Percentiles rank a stretch among this genome's conserved stretches.
Conservation (phyloP, 2,888 invertebrate species). For the Corythucha ciliata region DNA sequence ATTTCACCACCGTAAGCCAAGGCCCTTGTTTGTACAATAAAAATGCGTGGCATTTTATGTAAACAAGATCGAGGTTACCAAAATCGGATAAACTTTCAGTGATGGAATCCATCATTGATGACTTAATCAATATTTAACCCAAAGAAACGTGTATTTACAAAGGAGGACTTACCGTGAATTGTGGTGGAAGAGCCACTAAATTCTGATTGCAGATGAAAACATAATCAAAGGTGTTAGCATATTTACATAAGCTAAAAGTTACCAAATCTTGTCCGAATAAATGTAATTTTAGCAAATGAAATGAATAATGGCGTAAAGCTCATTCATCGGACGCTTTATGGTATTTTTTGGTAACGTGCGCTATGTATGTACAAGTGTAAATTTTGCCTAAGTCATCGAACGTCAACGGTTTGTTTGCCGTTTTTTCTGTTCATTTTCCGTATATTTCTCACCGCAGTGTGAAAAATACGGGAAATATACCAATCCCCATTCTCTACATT, state of each 20-base stretch:
- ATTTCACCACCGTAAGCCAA: too few relatives aligned
- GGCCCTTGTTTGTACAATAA: too few relatives aligned
- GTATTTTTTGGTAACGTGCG: neutral
- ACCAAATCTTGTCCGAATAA: neutral
- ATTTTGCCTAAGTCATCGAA: neutral
- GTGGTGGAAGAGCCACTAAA: slow-evolving; percentile 69
- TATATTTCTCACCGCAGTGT: neutral
- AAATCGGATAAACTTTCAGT: neutral
- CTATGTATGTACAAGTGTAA: neutral
- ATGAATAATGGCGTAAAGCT: neutral
- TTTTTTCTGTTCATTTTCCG: neutral
- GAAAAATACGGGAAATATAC: neutral
- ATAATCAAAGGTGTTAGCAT: neutral
- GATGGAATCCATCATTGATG: neutral
- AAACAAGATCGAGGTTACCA: too few relatives aligned
- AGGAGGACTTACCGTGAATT: slow-evolving; percentile 61
- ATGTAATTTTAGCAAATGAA: neutral
- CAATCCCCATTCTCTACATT: neutral
- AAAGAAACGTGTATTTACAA: slow-evolving; percentile 7
- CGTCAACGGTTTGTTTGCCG: neutral
- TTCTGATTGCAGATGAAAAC: slow-evolving; percentile 47
- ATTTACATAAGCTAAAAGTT: neutral
- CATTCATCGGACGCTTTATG: too few relatives aligned
- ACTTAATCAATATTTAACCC: neutral
- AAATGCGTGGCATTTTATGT: too few relatives aligned